These are phyloP conservation scores for Trematomus bernacchii DNA, from an alignment of 2,797 vertebrate species.

Conservation along the genomic window DNA sequence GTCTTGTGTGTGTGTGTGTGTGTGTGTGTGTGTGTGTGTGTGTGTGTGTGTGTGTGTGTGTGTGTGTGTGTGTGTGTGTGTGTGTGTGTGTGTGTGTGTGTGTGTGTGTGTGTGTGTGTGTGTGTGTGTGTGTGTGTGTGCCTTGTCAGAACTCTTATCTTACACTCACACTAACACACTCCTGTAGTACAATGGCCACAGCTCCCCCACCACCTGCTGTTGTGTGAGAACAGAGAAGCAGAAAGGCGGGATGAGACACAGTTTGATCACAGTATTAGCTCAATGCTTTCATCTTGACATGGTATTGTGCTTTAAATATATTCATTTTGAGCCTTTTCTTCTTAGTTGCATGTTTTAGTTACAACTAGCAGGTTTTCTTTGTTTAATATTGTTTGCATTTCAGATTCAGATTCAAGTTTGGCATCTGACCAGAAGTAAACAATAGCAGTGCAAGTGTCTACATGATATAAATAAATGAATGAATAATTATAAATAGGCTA, in stretches of 20 bases:
- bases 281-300: slow-evolving; percentile 28
- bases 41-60: background rate
- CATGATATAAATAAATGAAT: no score
- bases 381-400: background rate
- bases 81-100: no score
- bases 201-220: slow-evolving; percentile 64
- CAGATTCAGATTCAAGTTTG: no score
- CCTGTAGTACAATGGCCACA: slow-evolving; percentile 54
- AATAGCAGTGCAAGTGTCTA: no score
- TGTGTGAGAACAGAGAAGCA: slow-evolving; percentile 54
- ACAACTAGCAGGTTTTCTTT: background rate
- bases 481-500: no score
- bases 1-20: slow-evolving; percentile 13
- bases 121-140: slow-evolving; percentile 1
- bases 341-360: background rate
- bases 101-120: no score
- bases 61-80: background rate
- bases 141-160: slow-evolving; percentile 56
- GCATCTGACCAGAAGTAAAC: no score
- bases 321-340: background rate
- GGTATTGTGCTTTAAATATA: slow-evolving; percentile 18
- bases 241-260: slow-evolving; percentile 27
- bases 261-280: slow-evolving; percentile 34
- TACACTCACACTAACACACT: slow-evolving; percentile 62
- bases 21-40: no score